Percentiles rank a stretch among this genome's conserved stretches.
Evolutionary conservation across 1,140 invertebrate species (phyloP).

Genomic region (Nymphalis io): DNA sequence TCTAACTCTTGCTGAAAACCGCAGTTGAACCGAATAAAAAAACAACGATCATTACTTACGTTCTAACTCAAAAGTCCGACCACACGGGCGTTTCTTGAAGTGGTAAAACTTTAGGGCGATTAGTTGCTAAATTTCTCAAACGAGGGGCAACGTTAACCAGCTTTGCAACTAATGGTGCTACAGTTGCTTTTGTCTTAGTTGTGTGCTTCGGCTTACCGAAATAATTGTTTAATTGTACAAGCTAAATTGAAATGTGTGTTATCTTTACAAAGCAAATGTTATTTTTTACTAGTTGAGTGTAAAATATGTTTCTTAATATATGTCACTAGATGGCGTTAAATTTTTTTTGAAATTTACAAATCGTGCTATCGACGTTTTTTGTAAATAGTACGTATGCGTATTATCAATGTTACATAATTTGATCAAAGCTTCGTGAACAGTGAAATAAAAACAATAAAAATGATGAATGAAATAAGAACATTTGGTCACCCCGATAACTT

Average conservation of each 20-base stretch:
- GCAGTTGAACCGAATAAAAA: slow-evolving; percentile 39
- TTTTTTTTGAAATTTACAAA: too few species aligned
- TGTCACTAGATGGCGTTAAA: too few species aligned
- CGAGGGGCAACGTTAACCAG: slow-evolving; percentile 21
- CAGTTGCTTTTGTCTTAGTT: slow-evolving; percentile 25
- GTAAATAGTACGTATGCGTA: too few species aligned
- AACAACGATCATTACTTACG: slow-evolving; percentile 39
- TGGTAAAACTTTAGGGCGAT: slow-evolving; percentile 35
- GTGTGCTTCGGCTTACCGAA: slow-evolving; percentile 21
- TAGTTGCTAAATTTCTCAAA: slow-evolving; percentile 37
- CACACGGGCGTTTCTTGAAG: slow-evolving; percentile 34
- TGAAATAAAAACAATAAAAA: too few species aligned
- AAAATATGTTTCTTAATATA: too few species aligned
- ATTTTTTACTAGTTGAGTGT: too few species aligned
- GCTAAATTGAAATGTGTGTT: slow-evolving; percentile 11
- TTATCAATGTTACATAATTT: too few species aligned
- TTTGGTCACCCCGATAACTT: too few species aligned
- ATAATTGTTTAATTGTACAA: slow-evolving; percentile 28
- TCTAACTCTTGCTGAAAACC: slow-evolving; percentile 35
- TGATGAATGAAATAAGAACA: too few species aligned
- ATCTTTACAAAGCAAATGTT: neutral
- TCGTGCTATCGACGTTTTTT: too few species aligned
- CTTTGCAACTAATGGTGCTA: slow-evolving; percentile 22
- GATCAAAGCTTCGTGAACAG: too few species aligned
- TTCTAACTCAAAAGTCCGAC: slow-evolving; percentile 38